phyloP scores from a whole-genome alignment of 2,113 vertebrate genomes.

The Neopipo cinnamomea region DNA sequence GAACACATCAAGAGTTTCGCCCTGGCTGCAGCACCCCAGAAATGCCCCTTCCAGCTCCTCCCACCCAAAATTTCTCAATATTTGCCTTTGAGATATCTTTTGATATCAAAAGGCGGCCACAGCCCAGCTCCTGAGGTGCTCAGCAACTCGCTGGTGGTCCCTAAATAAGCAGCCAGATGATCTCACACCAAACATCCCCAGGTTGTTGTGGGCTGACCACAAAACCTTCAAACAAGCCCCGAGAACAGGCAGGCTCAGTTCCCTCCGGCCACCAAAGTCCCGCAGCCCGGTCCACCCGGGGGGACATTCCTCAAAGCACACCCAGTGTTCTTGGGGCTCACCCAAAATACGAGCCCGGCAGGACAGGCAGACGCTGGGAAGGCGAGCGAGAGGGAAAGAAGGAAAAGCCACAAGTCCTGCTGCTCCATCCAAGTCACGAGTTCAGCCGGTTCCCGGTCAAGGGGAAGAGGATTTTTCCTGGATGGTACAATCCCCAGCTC shows the following conservation, averaged over 20 bases:
- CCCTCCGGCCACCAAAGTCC: background rate
- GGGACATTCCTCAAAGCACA: conserved; percentile 48
- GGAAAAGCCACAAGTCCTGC: background rate
- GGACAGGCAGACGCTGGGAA: background rate
- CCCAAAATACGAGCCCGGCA: background rate
- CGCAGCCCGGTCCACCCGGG: background rate
- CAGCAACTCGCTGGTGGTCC: conserved; percentile 64
- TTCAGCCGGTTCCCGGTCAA: background rate
- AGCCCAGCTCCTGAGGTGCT: background rate
- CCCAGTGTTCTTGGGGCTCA: conserved; percentile 23
- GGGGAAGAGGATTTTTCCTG: conserved; percentile 21
- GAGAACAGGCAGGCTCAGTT: conserved; percentile 44
- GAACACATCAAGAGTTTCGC: background rate
- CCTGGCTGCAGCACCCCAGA: background rate
- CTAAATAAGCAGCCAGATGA: background rate
- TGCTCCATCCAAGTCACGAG: background rate
- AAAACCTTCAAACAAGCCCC: conserved; percentile 60
- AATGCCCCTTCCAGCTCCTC: background rate
- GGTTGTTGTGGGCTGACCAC: conserved; percentile 43
- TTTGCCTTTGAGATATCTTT: background rate
- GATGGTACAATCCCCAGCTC: background rate
- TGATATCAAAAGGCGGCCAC: conserved; percentile 26
- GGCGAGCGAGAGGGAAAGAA: background rate
- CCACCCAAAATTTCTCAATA: background rate
- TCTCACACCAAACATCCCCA: conserved; percentile 7